These are phyloP conservation scores for Pogona vitticeps DNA, from an alignment of 2,113 vertebrate species.

Conservation along the genomic window DNA sequence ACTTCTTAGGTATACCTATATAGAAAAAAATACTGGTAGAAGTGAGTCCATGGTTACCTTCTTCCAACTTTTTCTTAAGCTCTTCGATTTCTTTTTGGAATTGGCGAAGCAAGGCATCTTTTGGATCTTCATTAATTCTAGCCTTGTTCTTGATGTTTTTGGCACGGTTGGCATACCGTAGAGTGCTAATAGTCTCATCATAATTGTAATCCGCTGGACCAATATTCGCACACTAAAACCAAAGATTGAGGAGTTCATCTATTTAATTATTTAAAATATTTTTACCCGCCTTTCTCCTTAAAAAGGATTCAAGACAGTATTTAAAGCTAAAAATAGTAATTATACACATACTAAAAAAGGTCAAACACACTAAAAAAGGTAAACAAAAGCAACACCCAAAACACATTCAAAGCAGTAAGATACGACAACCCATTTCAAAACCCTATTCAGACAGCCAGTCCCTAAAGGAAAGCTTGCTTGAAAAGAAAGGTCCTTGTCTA, in stretches of 20 bases:
- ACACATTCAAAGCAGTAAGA: too few relatives aligned
- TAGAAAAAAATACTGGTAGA: neutral
- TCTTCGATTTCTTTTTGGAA: slow-evolving; percentile 99
- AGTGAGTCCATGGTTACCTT: slow-evolving; percentile 81
- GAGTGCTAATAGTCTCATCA: slow-evolving; percentile 97
- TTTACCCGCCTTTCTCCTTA: too few relatives aligned
- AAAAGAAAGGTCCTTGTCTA: too few relatives aligned
- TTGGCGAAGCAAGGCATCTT: slow-evolving; percentile 94
- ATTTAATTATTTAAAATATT: too few relatives aligned
- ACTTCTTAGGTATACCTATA: neutral
- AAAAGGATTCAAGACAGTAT: too few relatives aligned
- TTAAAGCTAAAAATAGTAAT: too few relatives aligned
- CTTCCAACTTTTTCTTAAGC: slow-evolving; percentile 94
- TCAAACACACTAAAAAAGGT: too few relatives aligned
- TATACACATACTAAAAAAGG: too few relatives aligned
- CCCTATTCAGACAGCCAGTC: too few relatives aligned
- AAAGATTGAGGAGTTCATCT: neutral
- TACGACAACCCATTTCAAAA: too few relatives aligned
- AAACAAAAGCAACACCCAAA: too few relatives aligned
- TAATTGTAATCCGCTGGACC: slow-evolving; percentile 99
- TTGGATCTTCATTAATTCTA: slow-evolving; percentile 98
- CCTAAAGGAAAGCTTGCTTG: too few relatives aligned
- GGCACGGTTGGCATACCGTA: slow-evolving; percentile 97
- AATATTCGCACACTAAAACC: slow-evolving; percentile 93
- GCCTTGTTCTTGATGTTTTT: slow-evolving; percentile 99